Base-by-base conservation (phyloP, 1,140 invertebrate genomes). In the Pseudoatta argentina region DNA sequence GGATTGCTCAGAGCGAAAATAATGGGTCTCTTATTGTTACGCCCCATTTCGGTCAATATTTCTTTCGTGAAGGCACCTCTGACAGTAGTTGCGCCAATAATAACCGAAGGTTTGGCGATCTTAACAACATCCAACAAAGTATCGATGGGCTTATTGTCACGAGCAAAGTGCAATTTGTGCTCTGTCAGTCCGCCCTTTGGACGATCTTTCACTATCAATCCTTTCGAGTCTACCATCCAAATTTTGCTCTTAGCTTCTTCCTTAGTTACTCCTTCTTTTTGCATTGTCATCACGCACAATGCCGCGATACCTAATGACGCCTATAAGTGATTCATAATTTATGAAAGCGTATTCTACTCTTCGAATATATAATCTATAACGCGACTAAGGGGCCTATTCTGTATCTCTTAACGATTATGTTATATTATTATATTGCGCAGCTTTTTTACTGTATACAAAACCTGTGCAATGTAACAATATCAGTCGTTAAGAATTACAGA, bases 1-100 rank as follows among this genome's bases (percentile, higher is more conserved):
- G 99, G 99, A 96, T 99, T 99, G 91, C 98, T 99, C 2, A 99
- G 95, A 18, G 99, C 99, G 95, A 99, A 99, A 85, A 99, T 98
- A 57, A 99, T 96, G 0, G 98, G 98, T 51, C 95, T 95, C 18
- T 97, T 95, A 92, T 98, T 98, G 91, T 97, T 96, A 24, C 95
- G 95, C 4, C 96, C 98, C 98, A 99, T 99, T 89, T 97, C 96
- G 86, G 96, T 94, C 7, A 99, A 95, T 90, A 99, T 98, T 76
- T 97, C 97, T 27, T 96, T 95, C 0, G 97, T 99, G 93, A 99
- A 99, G 12, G 98, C 98, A 67, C 98, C 97, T 1, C 96, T 96
- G 82, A 98, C 96, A 0, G 98, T 97, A 18, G 98, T 97, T 16
- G 97, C 98, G 76, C 98, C 98, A 89, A 99, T 98, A 18, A 99